Conservation (phyloP, 2,797 vertebrate genomes). For the Phrynocephalus vlangalii region DNA sequence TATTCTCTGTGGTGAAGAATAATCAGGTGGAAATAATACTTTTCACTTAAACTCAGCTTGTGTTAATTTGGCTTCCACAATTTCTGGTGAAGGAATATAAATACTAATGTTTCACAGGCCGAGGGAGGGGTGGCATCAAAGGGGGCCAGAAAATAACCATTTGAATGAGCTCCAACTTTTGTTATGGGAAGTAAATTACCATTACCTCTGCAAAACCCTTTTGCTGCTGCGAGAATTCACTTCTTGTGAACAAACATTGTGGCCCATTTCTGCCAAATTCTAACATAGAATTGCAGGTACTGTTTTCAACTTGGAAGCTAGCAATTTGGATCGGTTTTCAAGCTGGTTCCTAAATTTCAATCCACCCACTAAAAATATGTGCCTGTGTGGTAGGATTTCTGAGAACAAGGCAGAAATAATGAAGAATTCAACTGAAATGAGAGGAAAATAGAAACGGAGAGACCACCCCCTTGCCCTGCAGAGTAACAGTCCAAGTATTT, state of each 20-base stretch:
- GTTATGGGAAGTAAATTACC: background rate
- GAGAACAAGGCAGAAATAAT: background rate
- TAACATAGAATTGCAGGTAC: background rate
- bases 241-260: background rate
- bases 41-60: background rate
- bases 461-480: no score
- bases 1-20: background rate
- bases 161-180: background rate
- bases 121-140: background rate
- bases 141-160: background rate
- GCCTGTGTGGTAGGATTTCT: background rate
- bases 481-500: background rate
- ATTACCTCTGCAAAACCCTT: background rate
- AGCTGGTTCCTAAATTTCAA: conserved; percentile 16
- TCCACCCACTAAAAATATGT: conserved; percentile 33
- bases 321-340: conserved; percentile 12
- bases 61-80: background rate
- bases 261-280: conserved; percentile 10
- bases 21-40: background rate
- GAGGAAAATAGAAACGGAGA: background rate
- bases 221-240: background rate
- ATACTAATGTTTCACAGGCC: background rate
- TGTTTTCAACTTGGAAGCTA: conserved; percentile 6
- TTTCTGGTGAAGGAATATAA: conserved; percentile 3
- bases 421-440: background rate